A percentile compares a stretch with the other conserved stretches of the same genome.
Evolutionary conservation across 2,797 vertebrate species (phyloP).

Genomic region (Thamnophis elegans): DNA sequence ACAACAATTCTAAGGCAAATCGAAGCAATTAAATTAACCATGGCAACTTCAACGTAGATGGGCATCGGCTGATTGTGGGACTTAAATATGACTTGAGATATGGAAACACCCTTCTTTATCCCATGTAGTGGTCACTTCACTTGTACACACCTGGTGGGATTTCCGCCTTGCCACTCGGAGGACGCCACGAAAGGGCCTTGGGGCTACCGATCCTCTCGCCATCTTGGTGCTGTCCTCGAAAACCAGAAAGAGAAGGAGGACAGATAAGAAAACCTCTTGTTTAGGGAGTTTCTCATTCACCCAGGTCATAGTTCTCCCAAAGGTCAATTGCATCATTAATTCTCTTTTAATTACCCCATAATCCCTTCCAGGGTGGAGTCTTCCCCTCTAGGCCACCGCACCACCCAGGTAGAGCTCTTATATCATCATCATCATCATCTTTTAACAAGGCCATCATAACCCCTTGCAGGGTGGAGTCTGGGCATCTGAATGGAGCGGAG

Average conservation of each 20-base stretch:
- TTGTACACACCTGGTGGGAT: constrained; percentile 70
- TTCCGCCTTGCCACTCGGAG: constrained; percentile 63
- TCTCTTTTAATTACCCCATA: too few species aligned
- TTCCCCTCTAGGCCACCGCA: too few species aligned
- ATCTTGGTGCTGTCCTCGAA: constrained; percentile 48
- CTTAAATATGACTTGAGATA: not conserved
- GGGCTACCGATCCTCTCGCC: constrained; percentile 19
- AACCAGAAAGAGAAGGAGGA: constrained; percentile 49
- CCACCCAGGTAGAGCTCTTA: too few species aligned
- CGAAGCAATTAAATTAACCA: not conserved
- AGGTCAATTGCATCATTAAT: too few species aligned
- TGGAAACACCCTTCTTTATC: not conserved
- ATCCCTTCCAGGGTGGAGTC: too few species aligned
- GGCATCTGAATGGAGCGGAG: too few species aligned
- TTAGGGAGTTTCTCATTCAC: too few species aligned
- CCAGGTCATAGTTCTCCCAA: too few species aligned
- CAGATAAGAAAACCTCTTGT: not conserved
- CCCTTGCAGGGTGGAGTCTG: too few species aligned
- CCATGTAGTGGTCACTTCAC: not conserved
- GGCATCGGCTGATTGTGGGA: not conserved
- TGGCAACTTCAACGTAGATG: not conserved
- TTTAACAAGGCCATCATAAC: too few species aligned
- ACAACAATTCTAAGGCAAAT: not conserved
- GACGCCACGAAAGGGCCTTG: constrained; percentile 58
- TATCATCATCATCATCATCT: too few species aligned